Evolutionary conservation across 2,113 vertebrate species (phyloP), one percentile per base, ranked within the genome.

Genomic region (Dendrocopos noguchii): DNA sequence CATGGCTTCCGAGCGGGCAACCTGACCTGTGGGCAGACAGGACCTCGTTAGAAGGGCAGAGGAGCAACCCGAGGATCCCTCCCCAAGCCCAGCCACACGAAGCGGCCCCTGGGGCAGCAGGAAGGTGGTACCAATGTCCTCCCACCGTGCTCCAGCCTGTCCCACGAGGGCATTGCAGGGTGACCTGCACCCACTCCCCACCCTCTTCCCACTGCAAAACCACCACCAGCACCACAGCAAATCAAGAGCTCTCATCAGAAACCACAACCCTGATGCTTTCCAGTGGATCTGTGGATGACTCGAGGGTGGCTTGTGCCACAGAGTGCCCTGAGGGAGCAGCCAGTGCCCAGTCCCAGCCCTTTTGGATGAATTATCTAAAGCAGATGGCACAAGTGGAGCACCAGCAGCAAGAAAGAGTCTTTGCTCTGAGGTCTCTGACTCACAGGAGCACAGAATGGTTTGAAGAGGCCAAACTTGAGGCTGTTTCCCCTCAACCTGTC

Each of bases 1-100:
- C 97, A 92, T 97, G 98, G 97, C 98, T 98, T 98, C 97, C 97
- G 33, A 96, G 91, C 60, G 97, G 93, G 96, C 95, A 94, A 96
- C 94, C 96, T 87, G 98, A 98, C 98, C 98, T 98, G 97, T 12
- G 42, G 92, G 95, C 10, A 96, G 95, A 97, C 59, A 97, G 84
- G 18, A 73, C 19, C 2, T 25, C 1, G 33, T 64, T 75, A 95
- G 91, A 86, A 47, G 79, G 44, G 34, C 31, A 8, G 17, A 2
- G 52, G 15, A 27, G 61, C 2, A 15, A 20, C 7, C 2, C 42
- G 0, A 15, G 1, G 2, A 21, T 73, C 33, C 56, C 39, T 9
- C 66, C 83, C 71, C 10, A 1, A 10, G 57, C 80, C 36, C 42
- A 1, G n/a, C 5, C n/a, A 29, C 29, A 17, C 19, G 0, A 53